Evolutionary conservation across 2,797 vertebrate species (phyloP), one percentile per base, ranked within the genome.

Genomic region (Gallirallus australis): DNA sequence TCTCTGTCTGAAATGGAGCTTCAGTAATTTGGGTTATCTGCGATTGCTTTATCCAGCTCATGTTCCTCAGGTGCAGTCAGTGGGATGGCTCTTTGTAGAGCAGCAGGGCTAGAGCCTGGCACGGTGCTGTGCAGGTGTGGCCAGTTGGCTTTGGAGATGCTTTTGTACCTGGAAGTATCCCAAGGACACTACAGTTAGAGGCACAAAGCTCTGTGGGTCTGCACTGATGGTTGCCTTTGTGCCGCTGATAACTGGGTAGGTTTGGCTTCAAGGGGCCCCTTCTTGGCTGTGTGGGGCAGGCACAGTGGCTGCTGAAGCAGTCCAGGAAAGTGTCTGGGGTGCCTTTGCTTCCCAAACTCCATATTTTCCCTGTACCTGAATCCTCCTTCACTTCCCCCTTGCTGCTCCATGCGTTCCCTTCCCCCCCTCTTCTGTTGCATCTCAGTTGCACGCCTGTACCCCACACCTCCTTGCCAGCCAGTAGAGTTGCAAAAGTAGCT

Each of bases 131-230:
- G 42, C 68, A 86, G n/a, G 31, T 9, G 2, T 31, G 28, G 25
- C 12, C 1, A 0, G n/a, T 28, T 0, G 1, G 12, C 33, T 63
- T 40, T 71, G 39, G 68, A 57, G 37, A 27, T 25, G 37, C 11
- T 63, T 79, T 50, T 86, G 71, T 60, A 45, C 57, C 42, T 40
- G 27, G 42, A 68, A 82, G 30, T 25, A 20, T 31, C 30, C 33
- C 15, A 19, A 33, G 27, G 61, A n/a, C 5, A 0, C 31, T 57
- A 63, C 5, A 60, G n/a, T 54, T 27, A 82, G 12, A 64, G n/a
- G 20, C 39, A 18, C 33, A 64, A 27, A 54, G 42, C 8, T 85
- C 42, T 0, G 1, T 31, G 80, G 4, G 3, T 66, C 53, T 79
- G 25, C 12, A 28, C 24, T 18, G 37, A 17, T 6, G 9, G 14